These are phyloP conservation scores for Erpobdella octoculata DNA, from an alignment of 2,888 invertebrate species.

Conservation along the genomic window DNA sequence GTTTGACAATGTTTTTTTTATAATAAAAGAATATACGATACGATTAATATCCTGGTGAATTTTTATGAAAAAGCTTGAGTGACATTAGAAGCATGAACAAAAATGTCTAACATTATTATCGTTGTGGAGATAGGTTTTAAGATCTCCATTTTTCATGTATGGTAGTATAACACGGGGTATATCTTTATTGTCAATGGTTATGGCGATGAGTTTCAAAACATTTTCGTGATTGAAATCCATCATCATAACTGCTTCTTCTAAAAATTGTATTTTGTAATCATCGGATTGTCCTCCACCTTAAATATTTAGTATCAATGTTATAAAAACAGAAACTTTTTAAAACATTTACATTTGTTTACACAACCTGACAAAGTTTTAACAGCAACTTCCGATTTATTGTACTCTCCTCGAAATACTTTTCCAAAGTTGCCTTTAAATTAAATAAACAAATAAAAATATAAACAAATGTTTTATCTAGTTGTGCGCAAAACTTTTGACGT, in stretches of 20 bases:
- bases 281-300: background rate
- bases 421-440: background rate
- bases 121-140: slow-evolving; percentile 15
- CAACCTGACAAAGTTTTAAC: background rate
- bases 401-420: background rate
- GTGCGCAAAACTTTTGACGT: too few species aligned
- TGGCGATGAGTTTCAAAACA: slow-evolving; percentile 24
- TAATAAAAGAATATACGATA: too few species aligned
- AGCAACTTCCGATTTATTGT: background rate
- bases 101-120: slow-evolving; percentile 8
- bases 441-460: too few species aligned
- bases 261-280: slow-evolving; percentile 19
- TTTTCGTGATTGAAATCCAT: slow-evolving; percentile 27
- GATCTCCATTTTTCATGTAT: slow-evolving; percentile 28
- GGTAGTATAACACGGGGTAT: slow-evolving; percentile 29
- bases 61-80: background rate
- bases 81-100: background rate
- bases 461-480: too few species aligned
- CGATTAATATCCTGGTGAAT: too few species aligned
- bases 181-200: slow-evolving; percentile 23
- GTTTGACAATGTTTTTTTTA: too few species aligned
- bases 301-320: too few species aligned
- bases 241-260: slow-evolving; percentile 31
- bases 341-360: background rate
- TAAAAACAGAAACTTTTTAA: background rate